Base-by-base conservation (phyloP, 2,113 vertebrate species). In the Gnathonemus echidnorhynchus region DNA sequence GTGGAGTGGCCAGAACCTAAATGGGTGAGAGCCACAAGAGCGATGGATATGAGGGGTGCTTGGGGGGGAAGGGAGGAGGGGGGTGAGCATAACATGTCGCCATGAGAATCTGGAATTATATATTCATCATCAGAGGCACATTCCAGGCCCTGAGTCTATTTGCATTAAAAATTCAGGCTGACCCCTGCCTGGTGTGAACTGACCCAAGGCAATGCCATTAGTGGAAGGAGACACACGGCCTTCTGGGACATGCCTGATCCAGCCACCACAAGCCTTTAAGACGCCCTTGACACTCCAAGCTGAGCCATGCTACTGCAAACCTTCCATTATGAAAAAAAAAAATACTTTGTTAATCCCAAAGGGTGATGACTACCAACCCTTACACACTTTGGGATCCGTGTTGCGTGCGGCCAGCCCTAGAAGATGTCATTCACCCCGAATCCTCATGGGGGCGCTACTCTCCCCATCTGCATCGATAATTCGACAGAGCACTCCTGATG, bases 341-440 rank as follows among this genome's bases (percentile, higher is more conserved):
- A 77, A 77, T 39, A 90, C 74, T 89, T 92, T 86, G 89, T 91
- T 92, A 93, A 91, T 92, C 90, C 66, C 66, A 86, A 92, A 91
- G 92, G 92, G 91, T 92, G 92, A 92, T 89, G 83, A 93, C 94
- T 92, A 93, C 88, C 91, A 94, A 94, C 93, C 90, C 93, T 93
- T 94, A 93, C 90, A 91, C 50, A 88, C 88, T 5, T 3, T 17
- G 92, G 94, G 93, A 95, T 92, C 91, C 91, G 95, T 94, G 94
- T 85, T 39, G 31, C 15, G 15, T 77, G 35, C 31, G 92, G 89
- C 92, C 91, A 90, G 90, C 89, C 86, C 90, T 90, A 93, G 89
- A 91, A 91, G 92, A 89, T 89, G 93, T 91, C 21, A 17, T 93
- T 92, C 92, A 90, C 90, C 90, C 90, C 91, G 89, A 93, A 94